Conservation (phyloP, 2,797 vertebrate genomes). For the Eulemur albifrons region DNA sequence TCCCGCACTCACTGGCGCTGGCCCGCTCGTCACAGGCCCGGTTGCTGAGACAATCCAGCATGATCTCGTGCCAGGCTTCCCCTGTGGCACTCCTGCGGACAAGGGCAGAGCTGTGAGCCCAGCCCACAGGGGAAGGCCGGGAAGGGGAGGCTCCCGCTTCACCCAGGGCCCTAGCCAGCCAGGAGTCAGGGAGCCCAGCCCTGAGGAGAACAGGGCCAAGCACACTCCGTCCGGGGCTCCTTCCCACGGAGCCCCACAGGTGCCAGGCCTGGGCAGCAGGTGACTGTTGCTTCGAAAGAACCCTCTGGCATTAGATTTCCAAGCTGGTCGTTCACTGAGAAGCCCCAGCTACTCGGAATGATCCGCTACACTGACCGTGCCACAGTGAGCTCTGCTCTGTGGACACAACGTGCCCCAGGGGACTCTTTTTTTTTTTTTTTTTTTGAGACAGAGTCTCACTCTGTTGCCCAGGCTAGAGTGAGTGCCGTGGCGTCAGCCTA, state of each 20-base stretch:
- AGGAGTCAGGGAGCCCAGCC: background rate
- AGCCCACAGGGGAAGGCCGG: background rate
- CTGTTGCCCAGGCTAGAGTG: no score
- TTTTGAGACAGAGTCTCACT: no score
- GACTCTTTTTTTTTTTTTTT: no score
- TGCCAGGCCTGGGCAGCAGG: background rate
- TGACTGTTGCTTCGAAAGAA: background rate
- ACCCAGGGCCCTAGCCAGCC: no score
- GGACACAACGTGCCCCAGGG: background rate
- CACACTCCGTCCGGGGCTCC: background rate
- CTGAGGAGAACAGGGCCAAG: background rate
- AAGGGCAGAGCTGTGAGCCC: background rate
- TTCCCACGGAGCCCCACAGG: accelerated
- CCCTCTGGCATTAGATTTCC: background rate
- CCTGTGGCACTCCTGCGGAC: slow-evolving; percentile 93
- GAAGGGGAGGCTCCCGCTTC: background rate
- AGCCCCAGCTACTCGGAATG: background rate
- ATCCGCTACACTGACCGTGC: accelerated
- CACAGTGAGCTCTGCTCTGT: accelerated
- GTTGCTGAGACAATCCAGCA: slow-evolving; percentile 94
- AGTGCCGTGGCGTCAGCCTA: no score
- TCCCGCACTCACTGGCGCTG: slow-evolving; percentile 92
- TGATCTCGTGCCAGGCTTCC: slow-evolving; percentile 98
- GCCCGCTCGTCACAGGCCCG: slow-evolving; percentile 90
- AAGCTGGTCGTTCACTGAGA: background rate